These are phyloP conservation scores for Meloe dianella DNA, from an alignment of 2,888 invertebrate species.

Conservation along the genomic window DNA sequence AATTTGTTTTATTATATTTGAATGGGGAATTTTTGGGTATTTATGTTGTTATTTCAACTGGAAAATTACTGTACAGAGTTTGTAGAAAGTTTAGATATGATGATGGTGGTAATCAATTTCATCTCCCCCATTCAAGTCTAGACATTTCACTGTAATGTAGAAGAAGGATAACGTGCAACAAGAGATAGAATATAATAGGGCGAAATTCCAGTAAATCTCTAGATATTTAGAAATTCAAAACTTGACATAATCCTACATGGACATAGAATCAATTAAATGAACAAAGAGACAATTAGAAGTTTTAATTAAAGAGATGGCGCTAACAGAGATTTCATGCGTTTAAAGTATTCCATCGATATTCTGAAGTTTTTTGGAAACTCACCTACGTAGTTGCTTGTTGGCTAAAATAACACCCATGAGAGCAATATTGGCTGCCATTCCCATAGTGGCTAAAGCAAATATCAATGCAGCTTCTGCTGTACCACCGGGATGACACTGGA, in stretches of 20 bases:
- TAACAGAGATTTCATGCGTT: no score
- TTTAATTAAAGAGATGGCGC: not conserved
- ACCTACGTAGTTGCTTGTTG: conserved; percentile 81
- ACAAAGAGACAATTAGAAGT: not conserved
- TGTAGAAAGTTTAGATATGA: conserved; percentile 7
- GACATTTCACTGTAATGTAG: not conserved
- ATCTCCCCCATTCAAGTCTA: not conserved
- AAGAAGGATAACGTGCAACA: not conserved
- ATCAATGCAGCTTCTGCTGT: conserved; percentile 80
- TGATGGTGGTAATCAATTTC: conserved; percentile 10
- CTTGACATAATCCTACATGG: not conserved
- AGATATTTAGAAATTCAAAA: not conserved
- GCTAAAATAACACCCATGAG: conserved; percentile 82
- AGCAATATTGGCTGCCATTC: conserved; percentile 81
- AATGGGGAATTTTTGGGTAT: not conserved
- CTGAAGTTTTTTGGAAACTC: no score
- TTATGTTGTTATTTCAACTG: conserved; percentile 4
- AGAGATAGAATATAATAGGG: not conserved
- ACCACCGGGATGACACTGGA: conserved; percentile 82
- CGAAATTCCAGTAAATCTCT: not conserved
- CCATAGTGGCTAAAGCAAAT: conserved; percentile 76
- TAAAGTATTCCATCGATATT: no score
- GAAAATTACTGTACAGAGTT: not conserved
- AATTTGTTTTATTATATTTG: not conserved
- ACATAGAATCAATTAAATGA: not conserved